Percentiles rank a stretch among this genome's conserved stretches.
Conservation (phyloP, 1,140 invertebrate genomes). For the Drosophila simulans region DNA sequence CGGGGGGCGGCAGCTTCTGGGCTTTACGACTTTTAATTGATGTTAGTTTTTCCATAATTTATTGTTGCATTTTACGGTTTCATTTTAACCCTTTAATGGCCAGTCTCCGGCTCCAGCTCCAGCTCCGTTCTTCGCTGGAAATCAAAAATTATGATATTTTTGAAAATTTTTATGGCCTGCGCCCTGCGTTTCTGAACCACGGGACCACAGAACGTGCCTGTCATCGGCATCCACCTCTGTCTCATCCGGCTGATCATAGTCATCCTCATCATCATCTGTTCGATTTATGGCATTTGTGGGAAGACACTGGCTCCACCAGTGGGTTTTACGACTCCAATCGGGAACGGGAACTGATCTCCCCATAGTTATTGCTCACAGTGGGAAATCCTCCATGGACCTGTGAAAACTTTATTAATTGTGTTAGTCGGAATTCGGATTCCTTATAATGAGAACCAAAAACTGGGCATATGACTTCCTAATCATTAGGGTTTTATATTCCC, state of each 20-base stretch:
- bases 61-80: conserved; percentile 77
- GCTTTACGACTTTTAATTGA: conserved; percentile 81
- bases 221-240: conserved; percentile 22
- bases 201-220: conserved; percentile 61
- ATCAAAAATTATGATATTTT: conserved; percentile 82
- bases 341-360: conserved; percentile 40
- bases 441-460: conserved; percentile 7
- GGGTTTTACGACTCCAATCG: conserved; percentile 31
- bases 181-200: conserved; percentile 7
- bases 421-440: conserved; percentile 30
- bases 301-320: conserved; percentile 42
- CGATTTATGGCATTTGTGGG: conserved; percentile 71
- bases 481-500: neutral
- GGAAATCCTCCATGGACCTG: conserved; percentile 29
- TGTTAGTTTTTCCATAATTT: conserved; percentile 82
- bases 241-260: conserved; percentile 16
- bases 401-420: conserved; percentile 54
- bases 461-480: neutral
- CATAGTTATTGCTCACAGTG: conserved; percentile 5
- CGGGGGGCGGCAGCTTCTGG: conserved; percentile 22
- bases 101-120: conserved; percentile 10
- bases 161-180: conserved; percentile 72
- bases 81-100: conserved; percentile 80
- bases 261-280: conserved; percentile 52
- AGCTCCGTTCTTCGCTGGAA: conserved; percentile 55